Evolutionary conservation across 2,113 vertebrate species (phyloP).

Genomic region (Sinosuthora webbiana): DNA sequence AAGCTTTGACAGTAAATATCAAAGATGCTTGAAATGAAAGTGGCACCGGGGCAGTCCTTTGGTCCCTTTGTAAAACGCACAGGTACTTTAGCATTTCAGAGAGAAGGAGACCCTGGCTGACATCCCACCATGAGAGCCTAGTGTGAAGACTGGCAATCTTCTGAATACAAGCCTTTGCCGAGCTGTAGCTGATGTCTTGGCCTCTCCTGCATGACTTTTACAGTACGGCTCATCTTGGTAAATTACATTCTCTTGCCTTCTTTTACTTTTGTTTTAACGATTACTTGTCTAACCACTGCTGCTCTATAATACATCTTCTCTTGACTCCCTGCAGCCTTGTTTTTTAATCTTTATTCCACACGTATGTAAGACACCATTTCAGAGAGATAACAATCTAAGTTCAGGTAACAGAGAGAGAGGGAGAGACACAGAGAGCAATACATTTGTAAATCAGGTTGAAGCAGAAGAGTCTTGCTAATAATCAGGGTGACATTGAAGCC

Average conservation of each 20-base stretch:
- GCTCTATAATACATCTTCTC: neutral
- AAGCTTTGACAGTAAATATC: neutral
- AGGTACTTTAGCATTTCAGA: neutral
- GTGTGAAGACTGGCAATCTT: neutral
- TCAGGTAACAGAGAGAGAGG: neutral
- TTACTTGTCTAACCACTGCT: neutral
- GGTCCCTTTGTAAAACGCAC: neutral
- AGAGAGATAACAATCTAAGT: neutral
- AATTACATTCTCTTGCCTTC: neutral
- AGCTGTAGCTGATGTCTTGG: neutral
- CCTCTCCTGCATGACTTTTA: neutral
- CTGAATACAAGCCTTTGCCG: neutral
- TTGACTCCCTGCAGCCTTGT: neutral
- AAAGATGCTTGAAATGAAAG: neutral
- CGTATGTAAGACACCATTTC: neutral
- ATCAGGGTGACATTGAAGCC: neutral
- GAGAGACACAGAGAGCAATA: neutral
- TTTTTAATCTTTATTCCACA: neutral
- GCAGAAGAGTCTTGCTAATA: neutral
- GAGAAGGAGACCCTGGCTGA: neutral
- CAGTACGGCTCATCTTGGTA: neutral
- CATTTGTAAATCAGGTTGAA: neutral
- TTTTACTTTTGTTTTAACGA: neutral
- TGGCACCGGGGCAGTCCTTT: neutral
- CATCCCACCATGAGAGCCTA: accelerated